Evolutionary conservation across 2,113 vertebrate species (phyloP).

Genomic region (Corythornis vintsioides): DNA sequence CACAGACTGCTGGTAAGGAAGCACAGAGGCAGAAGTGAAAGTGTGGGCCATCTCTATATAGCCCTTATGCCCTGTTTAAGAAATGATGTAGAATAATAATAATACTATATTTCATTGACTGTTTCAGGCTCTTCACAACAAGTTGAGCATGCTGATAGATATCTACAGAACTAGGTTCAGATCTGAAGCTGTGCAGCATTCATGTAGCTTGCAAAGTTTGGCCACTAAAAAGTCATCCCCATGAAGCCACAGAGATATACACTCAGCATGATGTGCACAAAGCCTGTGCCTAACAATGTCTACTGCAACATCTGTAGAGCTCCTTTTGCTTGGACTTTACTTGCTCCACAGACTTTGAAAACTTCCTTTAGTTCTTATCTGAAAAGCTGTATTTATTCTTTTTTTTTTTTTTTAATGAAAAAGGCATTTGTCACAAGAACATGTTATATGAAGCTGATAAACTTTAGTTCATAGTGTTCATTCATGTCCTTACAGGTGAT

Average conservation of each 20-base stretch:
- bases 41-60: neutral
- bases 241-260: neutral
- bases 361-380: neutral
- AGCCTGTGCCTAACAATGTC: neutral
- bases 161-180: neutral
- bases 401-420: neutral
- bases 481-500: slow-evolving; percentile 3
- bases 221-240: neutral
- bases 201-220: neutral
- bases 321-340: neutral
- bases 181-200: neutral
- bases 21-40: neutral
- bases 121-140: neutral
- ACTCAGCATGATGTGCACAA: neutral
- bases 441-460: neutral
- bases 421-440: neutral
- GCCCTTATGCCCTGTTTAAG: neutral
- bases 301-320: neutral
- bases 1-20: neutral
- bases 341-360: neutral
- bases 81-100: neutral
- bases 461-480: neutral
- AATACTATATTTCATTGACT: neutral
- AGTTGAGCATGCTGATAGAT: neutral
- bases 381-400: neutral